Percentiles rank a stretch among this genome's conserved stretches.
Conservation (phyloP, 2,888 invertebrate genomes). For the Acronicta aceris region DNA sequence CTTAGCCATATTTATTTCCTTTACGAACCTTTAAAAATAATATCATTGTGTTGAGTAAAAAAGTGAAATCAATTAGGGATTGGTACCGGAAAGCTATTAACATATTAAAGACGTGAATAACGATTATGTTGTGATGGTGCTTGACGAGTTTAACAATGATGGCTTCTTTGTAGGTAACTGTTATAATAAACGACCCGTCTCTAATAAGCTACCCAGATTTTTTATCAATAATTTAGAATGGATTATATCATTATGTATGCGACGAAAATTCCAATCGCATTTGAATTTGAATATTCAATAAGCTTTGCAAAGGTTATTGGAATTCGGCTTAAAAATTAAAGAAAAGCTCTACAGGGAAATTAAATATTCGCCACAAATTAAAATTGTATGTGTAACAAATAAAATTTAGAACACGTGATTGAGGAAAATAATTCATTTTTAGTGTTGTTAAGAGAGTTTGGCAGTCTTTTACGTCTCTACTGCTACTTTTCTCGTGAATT, state of each 20-base stretch:
- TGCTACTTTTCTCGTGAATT: no score
- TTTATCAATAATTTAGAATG: constrained; percentile 14
- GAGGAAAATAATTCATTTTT: no score
- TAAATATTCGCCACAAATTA: no score
- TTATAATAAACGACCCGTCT: constrained; percentile 17
- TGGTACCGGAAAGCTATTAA: constrained; percentile 42
- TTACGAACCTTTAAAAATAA: constrained; percentile 7
- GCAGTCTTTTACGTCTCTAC: no score
- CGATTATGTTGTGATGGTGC: constrained; percentile 24
- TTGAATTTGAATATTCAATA: constrained; percentile 4
- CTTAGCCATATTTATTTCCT: neutral
- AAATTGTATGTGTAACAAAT: no score
- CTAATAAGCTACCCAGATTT: constrained; percentile 11
- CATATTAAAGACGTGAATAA: constrained; percentile 48
- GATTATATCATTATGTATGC: constrained; percentile 12
- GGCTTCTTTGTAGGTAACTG: constrained; percentile 25
- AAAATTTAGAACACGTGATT: no score
- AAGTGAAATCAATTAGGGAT: constrained; percentile 35
- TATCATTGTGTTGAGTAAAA: constrained; percentile 16
- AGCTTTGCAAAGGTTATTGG: constrained; percentile 10
- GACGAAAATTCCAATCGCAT: neutral
- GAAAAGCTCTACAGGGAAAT: constrained; percentile 4
- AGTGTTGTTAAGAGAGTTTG: no score
- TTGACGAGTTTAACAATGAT: constrained; percentile 20
- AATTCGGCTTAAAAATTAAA: constrained; percentile 8